Evolutionary conservation across 2,113 vertebrate species (phyloP).

Genomic region (Dolichallabes microphthalmus): DNA sequence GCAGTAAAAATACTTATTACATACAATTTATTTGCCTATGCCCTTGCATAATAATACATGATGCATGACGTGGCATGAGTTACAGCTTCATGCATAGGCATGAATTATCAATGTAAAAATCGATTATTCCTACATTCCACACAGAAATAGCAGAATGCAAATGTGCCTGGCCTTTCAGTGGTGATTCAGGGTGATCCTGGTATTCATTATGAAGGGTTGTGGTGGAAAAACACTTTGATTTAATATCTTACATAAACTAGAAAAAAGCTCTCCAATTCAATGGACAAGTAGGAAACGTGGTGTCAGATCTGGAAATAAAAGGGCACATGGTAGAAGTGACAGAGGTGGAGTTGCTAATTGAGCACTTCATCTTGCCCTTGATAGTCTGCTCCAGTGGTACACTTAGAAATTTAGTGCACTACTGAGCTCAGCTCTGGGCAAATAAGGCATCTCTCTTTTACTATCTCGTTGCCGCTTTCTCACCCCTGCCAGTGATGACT

Average conservation of each 20-base stretch:
- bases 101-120: constrained; percentile 35
- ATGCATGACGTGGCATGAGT: constrained; percentile 17
- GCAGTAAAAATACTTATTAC: neutral
- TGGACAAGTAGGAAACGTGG: neutral
- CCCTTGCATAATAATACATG: constrained; percentile 34
- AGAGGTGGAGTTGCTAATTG: constrained; percentile 13
- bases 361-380: constrained; percentile 9
- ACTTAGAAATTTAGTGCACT: constrained; percentile 32
- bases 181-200: constrained; percentile 6
- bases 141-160: constrained; percentile 36
- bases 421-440: constrained; percentile 25
- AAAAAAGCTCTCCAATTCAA: neutral
- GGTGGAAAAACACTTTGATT: constrained; percentile 9
- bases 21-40: constrained; percentile 43
- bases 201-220: neutral
- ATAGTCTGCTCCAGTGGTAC: constrained; percentile 25
- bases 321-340: neutral
- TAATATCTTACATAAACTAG: constrained; percentile 19
- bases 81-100: constrained; percentile 28
- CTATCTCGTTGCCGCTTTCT: constrained; percentile 5
- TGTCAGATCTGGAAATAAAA: neutral
- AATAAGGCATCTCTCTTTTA: constrained; percentile 10
- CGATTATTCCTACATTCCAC: constrained; percentile 27
- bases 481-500: constrained; percentile 35
- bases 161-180: constrained; percentile 11